These are phyloP conservation scores for Pitta sordida DNA, from an alignment of 2,113 vertebrate species.

Conservation along the genomic window DNA sequence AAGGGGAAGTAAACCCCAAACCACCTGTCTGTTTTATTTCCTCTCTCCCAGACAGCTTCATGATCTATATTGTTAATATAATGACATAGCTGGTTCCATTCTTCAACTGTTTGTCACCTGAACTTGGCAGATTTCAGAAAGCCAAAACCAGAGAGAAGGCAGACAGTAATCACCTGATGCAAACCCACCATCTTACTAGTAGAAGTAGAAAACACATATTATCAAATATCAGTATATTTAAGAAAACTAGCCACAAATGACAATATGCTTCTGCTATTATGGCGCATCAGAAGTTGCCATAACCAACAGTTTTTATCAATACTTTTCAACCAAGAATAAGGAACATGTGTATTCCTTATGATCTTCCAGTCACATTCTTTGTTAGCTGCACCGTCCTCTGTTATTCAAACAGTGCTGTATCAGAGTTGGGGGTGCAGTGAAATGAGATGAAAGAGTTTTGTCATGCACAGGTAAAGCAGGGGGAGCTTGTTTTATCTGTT, in stretches of 20 bases:
- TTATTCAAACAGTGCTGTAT: background rate
- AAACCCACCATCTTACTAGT: background rate
- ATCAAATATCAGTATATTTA: background rate
- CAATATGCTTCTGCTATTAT: background rate
- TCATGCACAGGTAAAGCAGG: background rate
- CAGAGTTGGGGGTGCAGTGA: background rate
- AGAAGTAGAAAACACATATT: background rate
- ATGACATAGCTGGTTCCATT: background rate
- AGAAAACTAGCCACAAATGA: background rate
- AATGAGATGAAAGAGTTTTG: conserved; percentile 16
- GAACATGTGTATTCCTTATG: background rate
- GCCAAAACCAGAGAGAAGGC: background rate
- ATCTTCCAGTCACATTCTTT: background rate
- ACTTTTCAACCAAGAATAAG: background rate
- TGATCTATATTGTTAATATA: background rate
- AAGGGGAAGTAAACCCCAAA: background rate
- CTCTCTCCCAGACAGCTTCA: background rate
- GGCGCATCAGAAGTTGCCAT: background rate
- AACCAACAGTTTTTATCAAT: background rate
- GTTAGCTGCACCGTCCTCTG: background rate
- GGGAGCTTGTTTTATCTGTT: conserved; percentile 8
- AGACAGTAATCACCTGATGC: background rate
- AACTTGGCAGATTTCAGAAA: background rate
- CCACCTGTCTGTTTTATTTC: background rate
- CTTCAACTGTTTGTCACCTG: background rate